A percentile compares a stretch with the other conserved stretches of the same genome.
These are phyloP conservation scores for Hydra vulgaris DNA, from an alignment of 30 jellyfish, hydroid and myxozoan genomes.

Conservation along the genomic window DNA sequence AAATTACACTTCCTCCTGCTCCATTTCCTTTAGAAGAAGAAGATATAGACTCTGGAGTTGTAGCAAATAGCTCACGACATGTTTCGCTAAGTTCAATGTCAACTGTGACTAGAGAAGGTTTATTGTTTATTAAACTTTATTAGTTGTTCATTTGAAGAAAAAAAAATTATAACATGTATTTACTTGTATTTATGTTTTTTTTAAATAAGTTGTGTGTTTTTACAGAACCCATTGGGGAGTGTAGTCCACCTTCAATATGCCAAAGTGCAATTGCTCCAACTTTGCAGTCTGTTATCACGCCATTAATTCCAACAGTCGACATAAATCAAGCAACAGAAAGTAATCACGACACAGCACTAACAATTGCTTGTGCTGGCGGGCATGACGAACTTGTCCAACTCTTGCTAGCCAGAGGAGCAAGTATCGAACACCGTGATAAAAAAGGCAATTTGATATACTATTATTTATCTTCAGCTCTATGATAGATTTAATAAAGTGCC, in stretches of 20 bases:
- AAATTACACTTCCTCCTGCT: slow-evolving; percentile 84
- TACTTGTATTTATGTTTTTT: no score
- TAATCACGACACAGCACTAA: slow-evolving; percentile 93
- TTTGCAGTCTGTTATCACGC: slow-evolving; percentile 74
- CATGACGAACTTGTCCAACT: slow-evolving; percentile 94
- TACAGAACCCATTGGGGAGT: slow-evolving; percentile 94
- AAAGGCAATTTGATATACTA: slow-evolving; percentile 62
- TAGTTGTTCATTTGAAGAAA: no score
- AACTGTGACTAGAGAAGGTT: slow-evolving; percentile 80
- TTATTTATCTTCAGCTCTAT: no score
- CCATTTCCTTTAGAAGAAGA: slow-evolving; percentile 77
- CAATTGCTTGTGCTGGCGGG: slow-evolving; percentile 98
- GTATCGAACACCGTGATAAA: slow-evolving; percentile 88
- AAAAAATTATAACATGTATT: no score
- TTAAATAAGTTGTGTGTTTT: background rate
- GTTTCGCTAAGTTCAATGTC: slow-evolving; percentile 79
- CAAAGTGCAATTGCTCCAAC: slow-evolving; percentile 14
- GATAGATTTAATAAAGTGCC: no score
- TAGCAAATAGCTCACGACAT: slow-evolving; percentile 75
- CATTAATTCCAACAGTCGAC: slow-evolving; percentile 69
- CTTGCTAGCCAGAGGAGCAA: slow-evolving; percentile 81
- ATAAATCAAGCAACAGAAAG: slow-evolving; percentile 93
- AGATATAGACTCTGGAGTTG: slow-evolving; percentile 58
- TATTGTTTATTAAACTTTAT: background rate
- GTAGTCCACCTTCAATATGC: slow-evolving; percentile 70